A percentile compares a stretch with the other conserved stretches of the same genome.
These are phyloP conservation scores for Nesidiocoris tenuis DNA, from an alignment of 2,888 invertebrate genomes.

Conservation along the genomic window DNA sequence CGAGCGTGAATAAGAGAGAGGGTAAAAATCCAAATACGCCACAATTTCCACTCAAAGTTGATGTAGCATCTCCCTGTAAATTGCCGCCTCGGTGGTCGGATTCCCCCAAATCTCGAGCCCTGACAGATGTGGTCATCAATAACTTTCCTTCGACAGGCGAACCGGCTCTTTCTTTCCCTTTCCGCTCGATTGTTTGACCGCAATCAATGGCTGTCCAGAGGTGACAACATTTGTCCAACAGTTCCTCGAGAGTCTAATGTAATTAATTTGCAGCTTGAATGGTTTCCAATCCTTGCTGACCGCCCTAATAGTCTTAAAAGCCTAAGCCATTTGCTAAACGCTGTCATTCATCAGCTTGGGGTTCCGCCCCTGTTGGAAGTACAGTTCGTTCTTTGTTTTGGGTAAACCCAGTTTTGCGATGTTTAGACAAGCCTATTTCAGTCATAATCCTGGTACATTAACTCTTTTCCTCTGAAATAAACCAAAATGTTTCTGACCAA, in stretches of 20 bases:
- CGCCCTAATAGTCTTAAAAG: constrained; percentile 30
- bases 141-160: constrained; percentile 13
- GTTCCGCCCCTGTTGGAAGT: not conserved
- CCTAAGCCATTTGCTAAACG: constrained; percentile 19
- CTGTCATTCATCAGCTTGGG: constrained; percentile 5
- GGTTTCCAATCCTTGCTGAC: not conserved
- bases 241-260: constrained; percentile 20
- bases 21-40: too few relatives aligned
- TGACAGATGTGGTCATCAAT: constrained; percentile 34
- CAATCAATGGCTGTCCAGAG: constrained; percentile 38
- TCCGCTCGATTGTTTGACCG: constrained; percentile 31
- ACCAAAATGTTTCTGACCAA: too few relatives aligned
- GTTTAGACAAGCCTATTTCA: too few relatives aligned
- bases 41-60: too few relatives aligned
- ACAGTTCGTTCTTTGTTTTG: not conserved
- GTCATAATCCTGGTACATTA: too few relatives aligned
- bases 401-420: too few relatives aligned
- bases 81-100: not conserved
- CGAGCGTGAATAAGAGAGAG: too few relatives aligned
- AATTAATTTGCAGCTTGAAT: constrained; percentile 33
- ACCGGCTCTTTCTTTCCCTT: not conserved
- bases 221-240: constrained; percentile 41
- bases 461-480: too few relatives aligned
- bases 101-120: not conserved
- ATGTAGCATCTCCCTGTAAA: too few relatives aligned